Evolutionary conservation across 2,797 vertebrate genomes (phyloP), one percentile per base, ranked within the genome.

Genomic region (Pterois miles): DNA sequence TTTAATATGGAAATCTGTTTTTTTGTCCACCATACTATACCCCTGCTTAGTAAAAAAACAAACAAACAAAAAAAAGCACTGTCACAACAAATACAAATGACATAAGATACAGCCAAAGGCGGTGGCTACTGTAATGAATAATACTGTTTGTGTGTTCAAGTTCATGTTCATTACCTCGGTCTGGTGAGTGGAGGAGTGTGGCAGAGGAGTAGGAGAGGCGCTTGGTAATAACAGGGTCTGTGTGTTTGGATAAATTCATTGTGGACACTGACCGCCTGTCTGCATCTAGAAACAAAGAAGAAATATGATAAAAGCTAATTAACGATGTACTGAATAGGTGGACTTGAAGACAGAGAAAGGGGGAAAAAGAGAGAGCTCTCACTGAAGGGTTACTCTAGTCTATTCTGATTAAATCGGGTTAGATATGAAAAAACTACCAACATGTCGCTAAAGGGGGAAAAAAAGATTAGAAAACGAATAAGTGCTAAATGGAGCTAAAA

Each of bases 171-270:
- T 90, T 97, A 99, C 98, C 98, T 99, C 97, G 95, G 94, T 99
- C 98, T 94, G 97, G 96, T 92, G 98, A 97, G 96, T 98, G 97
- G 89, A 99, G 94, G 90, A 99, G 97, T 85, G 98, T 98, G 92
- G 98, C 98, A 82, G 97, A 99, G 89, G 98, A 99, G 52, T 93
- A 97, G 80, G 98, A 99, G 86, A 99, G 96, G 90, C 98, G 96
- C 95, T 99, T 99, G 95, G 95, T 98, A 94, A 99, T 98, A 91
- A 99, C 95, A 63, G 97, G 96, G 93, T 99, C 98, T 85, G 95
- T 91, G 89, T 98, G 97, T 95, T 98, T 99, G 94, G 97, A 97
- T 93, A 99, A 96, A 95, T 99, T 99, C 96, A 98, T 96, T 79
- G 98, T 99, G 93, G 98, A 99, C 93, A 98, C 96, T 82, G 98